Base-by-base conservation (phyloP, 2,113 vertebrate genomes). In the Corvus hawaiiensis region DNA sequence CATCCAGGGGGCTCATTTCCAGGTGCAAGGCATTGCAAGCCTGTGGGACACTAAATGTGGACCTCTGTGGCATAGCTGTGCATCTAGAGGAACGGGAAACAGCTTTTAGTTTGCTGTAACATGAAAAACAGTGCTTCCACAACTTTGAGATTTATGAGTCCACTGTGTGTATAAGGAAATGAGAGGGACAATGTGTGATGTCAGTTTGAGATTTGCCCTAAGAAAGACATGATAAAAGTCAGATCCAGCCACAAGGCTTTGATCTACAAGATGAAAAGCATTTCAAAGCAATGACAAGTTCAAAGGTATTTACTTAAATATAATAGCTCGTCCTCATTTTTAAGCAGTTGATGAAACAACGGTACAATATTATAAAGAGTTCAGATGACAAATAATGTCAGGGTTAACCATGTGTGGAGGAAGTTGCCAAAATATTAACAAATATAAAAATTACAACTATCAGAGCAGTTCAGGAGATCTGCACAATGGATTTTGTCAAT, bases 11-110 rank as follows among this genome's bases (percentile, higher is more conserved):
- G 13, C 26, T 82, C 52, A 18, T 33, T 46, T 58, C 59, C 41
- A 83, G 19, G 13, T 30, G 13, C 15, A n/a, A 64, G 74, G 32
- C 37, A 49, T 3, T 73, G 46, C 32, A 58, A 62, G 13, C 20
- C 13, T 27, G 12, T 8, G 19, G 8, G 8, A 37, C 17, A 33
- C 12, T 43, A 30, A 41, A 4, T 3, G 0, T 41, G 13, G 24
- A 41, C 9, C 10, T 44, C 30, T 62, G 19, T 43, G 37, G 13
- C 28, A 35, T 5, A 77, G 46, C 15, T 63, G 19, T 46, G 28
- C 48, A 20, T 13, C 23, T 64, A 16, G 19, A n/a, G 11, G n/a
- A 41, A 68, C 35, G 15, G 3, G 10, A 72, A 6, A 7, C 7
- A 55, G 23, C 48, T 64, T 51, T 63, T 13, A 35, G 15, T 18